A percentile compares a stretch with the other conserved stretches of the same genome.
Conservation (phyloP, 2,888 invertebrate species). For the Mythimna lalbum region DNA sequence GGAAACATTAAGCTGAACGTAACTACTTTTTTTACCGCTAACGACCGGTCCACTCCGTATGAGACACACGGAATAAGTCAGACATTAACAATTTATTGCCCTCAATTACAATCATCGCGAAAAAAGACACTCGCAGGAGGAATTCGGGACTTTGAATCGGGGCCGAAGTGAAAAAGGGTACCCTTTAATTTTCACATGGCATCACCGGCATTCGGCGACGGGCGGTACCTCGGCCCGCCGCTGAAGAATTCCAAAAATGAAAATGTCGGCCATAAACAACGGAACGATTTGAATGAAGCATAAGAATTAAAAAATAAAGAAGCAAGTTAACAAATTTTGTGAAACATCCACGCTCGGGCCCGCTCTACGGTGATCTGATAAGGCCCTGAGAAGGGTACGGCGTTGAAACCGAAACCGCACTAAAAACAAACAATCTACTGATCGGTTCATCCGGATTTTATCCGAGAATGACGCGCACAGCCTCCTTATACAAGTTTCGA, state of each 20-base stretch:
- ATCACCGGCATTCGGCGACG: slow-evolving; percentile 82
- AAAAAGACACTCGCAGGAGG: slow-evolving; percentile 81
- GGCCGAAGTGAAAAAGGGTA: slow-evolving; percentile 84
- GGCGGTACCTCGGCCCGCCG: slow-evolving; percentile 70
- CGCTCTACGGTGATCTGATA: slow-evolving; percentile 84
- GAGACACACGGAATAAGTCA: slow-evolving; percentile 80
- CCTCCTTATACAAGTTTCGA: slow-evolving; percentile 83
- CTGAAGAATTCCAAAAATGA: slow-evolving; percentile 88
- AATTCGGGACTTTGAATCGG: slow-evolving; percentile 85
- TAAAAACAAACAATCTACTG: slow-evolving; percentile 83
- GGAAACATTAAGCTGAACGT: slow-evolving; percentile 80
- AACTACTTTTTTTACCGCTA: slow-evolving; percentile 80
- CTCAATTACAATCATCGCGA: slow-evolving; percentile 88
- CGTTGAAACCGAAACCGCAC: slow-evolving; percentile 86
- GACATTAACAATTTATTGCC: slow-evolving; percentile 87
- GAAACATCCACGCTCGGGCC: slow-evolving; percentile 74
- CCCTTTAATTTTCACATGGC: slow-evolving; percentile 88
- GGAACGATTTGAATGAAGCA: slow-evolving; percentile 88
- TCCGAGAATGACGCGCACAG: slow-evolving; percentile 78
- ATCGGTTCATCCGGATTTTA: slow-evolving; percentile 85
- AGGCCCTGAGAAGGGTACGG: slow-evolving; percentile 85
- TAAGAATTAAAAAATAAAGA: slow-evolving; percentile 86
- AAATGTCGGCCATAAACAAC: slow-evolving; percentile 90
- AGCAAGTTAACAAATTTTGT: slow-evolving; percentile 85
- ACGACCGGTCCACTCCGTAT: slow-evolving; percentile 75